These are phyloP conservation scores for Caracal caracal DNA, from an alignment of 2,113 vertebrate species.

Conservation along the genomic window DNA sequence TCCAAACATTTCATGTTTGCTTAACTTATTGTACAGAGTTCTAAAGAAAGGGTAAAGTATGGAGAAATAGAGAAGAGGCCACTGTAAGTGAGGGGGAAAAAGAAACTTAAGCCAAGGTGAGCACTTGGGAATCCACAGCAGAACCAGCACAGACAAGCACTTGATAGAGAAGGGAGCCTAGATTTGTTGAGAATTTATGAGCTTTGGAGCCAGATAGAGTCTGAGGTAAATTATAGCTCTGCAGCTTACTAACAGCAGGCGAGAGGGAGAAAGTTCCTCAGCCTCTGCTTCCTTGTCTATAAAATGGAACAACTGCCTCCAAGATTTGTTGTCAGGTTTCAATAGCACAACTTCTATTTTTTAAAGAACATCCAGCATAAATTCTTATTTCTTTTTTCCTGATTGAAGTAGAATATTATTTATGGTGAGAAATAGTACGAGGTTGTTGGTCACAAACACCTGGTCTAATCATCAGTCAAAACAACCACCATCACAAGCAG, in stretches of 20 bases:
- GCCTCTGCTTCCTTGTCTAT: background rate
- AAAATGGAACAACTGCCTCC: background rate
- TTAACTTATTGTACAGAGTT: background rate
- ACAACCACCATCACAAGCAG: background rate
- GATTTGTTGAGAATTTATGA: background rate
- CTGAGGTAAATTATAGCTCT: background rate
- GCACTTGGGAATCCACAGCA: fast-evolving
- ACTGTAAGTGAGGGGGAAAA: background rate
- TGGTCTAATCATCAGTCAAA: background rate
- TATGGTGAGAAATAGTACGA: background rate
- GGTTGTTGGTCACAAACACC: background rate
- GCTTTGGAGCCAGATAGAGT: background rate
- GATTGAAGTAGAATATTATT: background rate
- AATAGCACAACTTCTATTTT: background rate
- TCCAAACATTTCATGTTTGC: background rate
- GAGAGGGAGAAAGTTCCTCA: background rate
- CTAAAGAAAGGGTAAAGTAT: background rate
- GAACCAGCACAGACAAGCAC: background rate
- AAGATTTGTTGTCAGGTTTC: background rate
- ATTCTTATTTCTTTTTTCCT: background rate
- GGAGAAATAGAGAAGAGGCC: background rate
- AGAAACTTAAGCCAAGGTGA: background rate
- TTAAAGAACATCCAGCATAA: background rate
- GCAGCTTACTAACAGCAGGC: background rate
- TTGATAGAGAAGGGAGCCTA: background rate